phyloP scores from a whole-genome alignment of 2,888 invertebrate genomes.

The Synergus japonicus region DNA sequence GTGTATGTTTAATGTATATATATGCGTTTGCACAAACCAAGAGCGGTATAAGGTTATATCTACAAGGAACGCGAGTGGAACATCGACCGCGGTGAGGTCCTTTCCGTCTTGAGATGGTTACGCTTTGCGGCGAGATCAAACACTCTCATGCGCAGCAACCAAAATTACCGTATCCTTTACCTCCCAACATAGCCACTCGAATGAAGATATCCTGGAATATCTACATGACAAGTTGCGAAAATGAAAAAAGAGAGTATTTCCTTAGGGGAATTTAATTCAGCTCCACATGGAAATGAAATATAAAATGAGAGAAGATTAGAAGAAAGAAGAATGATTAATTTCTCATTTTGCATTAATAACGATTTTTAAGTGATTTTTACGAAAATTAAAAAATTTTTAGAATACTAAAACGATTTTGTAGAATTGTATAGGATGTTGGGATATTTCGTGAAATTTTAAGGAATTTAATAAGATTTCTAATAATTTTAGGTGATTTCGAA shows the following conservation, averaged over 20 bases:
- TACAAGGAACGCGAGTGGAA: conserved; percentile 20
- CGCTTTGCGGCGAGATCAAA: conserved; percentile 37
- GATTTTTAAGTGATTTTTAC: too few species aligned
- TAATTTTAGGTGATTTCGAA: too few species aligned
- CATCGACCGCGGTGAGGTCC: conserved; percentile 7
- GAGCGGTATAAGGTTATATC: conserved; percentile 38
- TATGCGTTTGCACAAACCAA: conserved; percentile 15
- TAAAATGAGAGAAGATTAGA: neutral
- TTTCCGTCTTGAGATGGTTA: conserved; percentile 32
- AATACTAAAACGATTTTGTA: too few species aligned
- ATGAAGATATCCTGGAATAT: conserved; percentile 24
- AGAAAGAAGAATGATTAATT: too few species aligned
- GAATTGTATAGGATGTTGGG: too few species aligned
- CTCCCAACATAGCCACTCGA: neutral
- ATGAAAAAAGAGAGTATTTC: neutral
- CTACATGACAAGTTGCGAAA: neutral
- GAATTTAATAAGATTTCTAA: too few species aligned
- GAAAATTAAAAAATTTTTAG: too few species aligned
- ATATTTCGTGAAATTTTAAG: too few species aligned
- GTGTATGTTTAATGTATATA: neutral
- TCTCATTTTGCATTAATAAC: too few species aligned
- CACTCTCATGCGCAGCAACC: conserved; percentile 18
- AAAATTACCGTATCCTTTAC: conserved; percentile 30
- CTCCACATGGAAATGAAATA: neutral
- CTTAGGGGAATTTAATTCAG: neutral